Evolutionary conservation across 2,888 invertebrate genomes (phyloP).

Genomic region (Caenorhabditis angaria): DNA sequence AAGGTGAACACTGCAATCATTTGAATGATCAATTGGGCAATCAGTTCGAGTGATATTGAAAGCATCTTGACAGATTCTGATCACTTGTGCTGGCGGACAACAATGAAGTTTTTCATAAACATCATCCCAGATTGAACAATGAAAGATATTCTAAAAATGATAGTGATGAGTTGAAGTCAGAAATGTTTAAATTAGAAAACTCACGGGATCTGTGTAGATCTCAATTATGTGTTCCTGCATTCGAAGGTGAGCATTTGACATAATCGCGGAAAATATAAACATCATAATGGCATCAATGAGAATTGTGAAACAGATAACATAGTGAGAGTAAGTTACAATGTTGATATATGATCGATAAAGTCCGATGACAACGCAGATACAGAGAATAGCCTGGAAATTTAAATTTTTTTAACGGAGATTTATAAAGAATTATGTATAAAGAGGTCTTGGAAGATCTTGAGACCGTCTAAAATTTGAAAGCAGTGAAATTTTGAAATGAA

Average conservation of each 20-base stretch:
- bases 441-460: background rate
- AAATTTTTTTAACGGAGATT: background rate
- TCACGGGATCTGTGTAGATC: background rate
- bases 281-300: constrained; percentile 36
- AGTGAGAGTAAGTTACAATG: constrained; percentile 16
- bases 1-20: constrained; percentile 24
- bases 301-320: constrained; percentile 21
- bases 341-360: background rate
- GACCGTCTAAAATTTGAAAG: background rate
- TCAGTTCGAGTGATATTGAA: constrained; percentile 15
- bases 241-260: constrained; percentile 22
- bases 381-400: background rate
- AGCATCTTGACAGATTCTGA: constrained; percentile 9
- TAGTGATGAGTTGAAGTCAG: background rate
- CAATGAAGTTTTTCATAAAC: constrained; percentile 15
- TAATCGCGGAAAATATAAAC: constrained; percentile 26
- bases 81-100: constrained; percentile 32
- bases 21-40: constrained; percentile 19
- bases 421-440: background rate
- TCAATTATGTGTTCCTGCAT: constrained; percentile 19
- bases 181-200: background rate
- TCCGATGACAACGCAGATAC: background rate
- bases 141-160: constrained; percentile 3
- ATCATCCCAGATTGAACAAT: constrained; percentile 33
- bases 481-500: background rate